Conservation (phyloP, 2,113 vertebrate genomes). For the Scalopus aquaticus region DNA sequence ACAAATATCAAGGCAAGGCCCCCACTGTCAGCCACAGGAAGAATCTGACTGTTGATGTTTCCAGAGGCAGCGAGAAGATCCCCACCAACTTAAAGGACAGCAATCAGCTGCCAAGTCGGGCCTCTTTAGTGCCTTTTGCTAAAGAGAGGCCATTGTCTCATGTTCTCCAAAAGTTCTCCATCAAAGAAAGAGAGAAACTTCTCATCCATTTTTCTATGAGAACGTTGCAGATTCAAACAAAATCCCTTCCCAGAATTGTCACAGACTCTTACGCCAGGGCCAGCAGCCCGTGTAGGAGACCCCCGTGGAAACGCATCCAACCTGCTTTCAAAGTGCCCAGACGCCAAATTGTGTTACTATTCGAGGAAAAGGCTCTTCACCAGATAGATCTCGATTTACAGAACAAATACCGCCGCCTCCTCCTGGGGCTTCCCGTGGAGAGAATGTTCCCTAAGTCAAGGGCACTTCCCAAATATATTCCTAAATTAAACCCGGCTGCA, state of each 20-base stretch:
- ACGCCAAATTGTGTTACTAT: background rate
- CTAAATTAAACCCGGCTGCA: background rate
- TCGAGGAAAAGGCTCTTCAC: constrained; percentile 60
- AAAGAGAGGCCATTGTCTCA: background rate
- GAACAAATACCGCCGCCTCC: constrained; percentile 34
- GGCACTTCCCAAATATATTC: background rate
- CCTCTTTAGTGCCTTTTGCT: background rate
- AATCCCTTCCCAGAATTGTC: constrained; percentile 40
- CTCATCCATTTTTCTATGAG: constrained; percentile 58
- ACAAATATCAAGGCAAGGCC: background rate
- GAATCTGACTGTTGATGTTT: background rate
- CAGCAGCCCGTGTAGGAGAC: background rate
- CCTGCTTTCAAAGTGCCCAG: background rate
- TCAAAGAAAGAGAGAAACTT: constrained; percentile 31
- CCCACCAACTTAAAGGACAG: background rate
- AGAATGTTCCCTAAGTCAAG: background rate
- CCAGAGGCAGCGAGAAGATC: background rate
- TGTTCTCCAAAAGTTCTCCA: constrained; percentile 37
- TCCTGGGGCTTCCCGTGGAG: background rate
- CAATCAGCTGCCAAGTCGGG: background rate
- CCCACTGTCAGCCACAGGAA: background rate
- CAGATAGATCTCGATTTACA: constrained; percentile 64
- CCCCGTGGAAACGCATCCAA: background rate
- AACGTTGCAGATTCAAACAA: constrained; percentile 52
- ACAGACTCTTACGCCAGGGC: constrained; percentile 26